Conservation (phyloP, 2,113 vertebrate species). For the Nicator chloris region DNA sequence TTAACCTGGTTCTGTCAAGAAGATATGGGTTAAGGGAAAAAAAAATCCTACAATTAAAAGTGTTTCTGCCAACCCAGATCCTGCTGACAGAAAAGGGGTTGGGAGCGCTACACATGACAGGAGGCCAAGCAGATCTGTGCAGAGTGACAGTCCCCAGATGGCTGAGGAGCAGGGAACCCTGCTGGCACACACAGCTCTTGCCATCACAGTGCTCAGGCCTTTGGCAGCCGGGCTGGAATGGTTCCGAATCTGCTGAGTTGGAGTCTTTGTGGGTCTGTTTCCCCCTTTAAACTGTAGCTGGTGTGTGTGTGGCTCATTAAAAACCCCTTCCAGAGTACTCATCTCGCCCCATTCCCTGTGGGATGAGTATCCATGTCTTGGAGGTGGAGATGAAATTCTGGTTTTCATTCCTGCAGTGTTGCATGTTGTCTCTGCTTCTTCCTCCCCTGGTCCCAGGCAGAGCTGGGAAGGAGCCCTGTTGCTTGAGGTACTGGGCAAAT, state of each 20-base stretch:
- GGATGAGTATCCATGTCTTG: neutral
- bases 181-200: neutral
- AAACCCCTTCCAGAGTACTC: neutral
- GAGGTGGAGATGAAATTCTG: neutral
- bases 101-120: neutral
- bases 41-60: neutral
- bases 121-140: conserved; percentile 14
- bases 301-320: neutral
- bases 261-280: neutral
- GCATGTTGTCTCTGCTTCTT: fast-evolving
- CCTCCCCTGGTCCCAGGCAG: neutral
- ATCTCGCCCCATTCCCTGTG: fast-evolving
- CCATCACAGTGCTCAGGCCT: neutral
- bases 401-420: neutral
- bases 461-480: neutral
- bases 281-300: neutral
- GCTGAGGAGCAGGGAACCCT: conserved; percentile 13
- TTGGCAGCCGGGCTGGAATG: neutral
- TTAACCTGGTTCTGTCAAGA: conserved; percentile 47
- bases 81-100: conserved; percentile 2
- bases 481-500: neutral
- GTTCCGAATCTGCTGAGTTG: fast-evolving
- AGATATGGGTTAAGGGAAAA: neutral
- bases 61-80: conserved; percentile 27
- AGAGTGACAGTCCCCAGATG: conserved; percentile 37